Base-by-base conservation (phyloP, 2,888 invertebrate genomes). In the Auanema sp. region DNA sequence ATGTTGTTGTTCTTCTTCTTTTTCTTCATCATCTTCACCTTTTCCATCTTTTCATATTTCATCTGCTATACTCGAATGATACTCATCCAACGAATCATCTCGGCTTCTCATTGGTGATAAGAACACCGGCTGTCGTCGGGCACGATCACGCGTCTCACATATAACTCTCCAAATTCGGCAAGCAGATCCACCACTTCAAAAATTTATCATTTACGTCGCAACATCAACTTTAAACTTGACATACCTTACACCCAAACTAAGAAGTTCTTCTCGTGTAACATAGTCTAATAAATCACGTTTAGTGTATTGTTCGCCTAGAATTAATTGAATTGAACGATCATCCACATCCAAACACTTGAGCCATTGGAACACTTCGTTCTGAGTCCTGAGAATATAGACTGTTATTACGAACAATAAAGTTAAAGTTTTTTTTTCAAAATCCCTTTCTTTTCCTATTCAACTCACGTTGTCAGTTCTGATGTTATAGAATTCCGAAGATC, bases 251-350 rank as follows among this genome's bases (percentile, higher is more conserved):
- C 90, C 89, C 62, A 93, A 86, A 78, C 89, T 89, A 60, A 90
- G 87, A 59, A 96, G 86, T 85, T 96, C 95, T 58, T 92, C 90
- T 75, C 92, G 88, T 18, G 90, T 90, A 77, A 92, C 89, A 78
- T 91, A 89, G 68, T 89, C 89, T 67, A 93, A 85, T 58, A 96
- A 86, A 84, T 94, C 93, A 33, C 89, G 88, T 68, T 92, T 88
- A 0, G 90, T 89, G 84, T 90, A 94, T 71, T 90, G 90, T 84
- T 93, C 91, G 24, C 87, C 85, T 14, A 72, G 62, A 65, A 89
- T 89, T 79, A 88, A 89, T 51, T 88, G 87, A 59, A 90, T 89
- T 6, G 90, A 89, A 21, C 86, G 85, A 18, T 88, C 87, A 77
- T 91, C 90, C 49, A 93, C 86, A 1, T 89, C 89, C 56, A 91